Evolutionary conservation across 2,797 vertebrate genomes (phyloP).

Genomic region (Liparis tanakae): DNA sequence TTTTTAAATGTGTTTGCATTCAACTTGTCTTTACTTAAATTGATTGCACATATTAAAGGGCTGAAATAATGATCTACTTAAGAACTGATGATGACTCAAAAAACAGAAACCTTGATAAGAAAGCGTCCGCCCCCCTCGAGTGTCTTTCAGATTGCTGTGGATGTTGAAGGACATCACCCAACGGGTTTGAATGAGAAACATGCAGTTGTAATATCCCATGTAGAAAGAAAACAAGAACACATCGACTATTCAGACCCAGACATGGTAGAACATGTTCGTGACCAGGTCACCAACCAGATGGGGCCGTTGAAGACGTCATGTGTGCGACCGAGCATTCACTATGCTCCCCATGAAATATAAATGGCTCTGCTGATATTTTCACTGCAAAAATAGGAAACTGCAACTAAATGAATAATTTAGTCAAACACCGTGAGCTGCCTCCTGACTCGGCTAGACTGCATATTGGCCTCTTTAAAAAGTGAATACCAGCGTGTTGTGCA

Average conservation of each 20-base stretch:
- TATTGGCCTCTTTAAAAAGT: neutral
- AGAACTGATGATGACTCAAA: neutral
- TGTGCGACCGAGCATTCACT: neutral
- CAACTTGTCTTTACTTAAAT: neutral
- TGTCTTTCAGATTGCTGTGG: neutral
- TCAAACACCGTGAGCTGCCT: slow-evolving; percentile 8
- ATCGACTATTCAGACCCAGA: neutral
- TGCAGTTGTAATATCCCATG: neutral
- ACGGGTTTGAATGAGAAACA: neutral
- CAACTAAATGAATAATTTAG: slow-evolving; percentile 39
- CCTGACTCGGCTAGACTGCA: neutral
- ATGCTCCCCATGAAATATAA: slow-evolving; percentile 38
- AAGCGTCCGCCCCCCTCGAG: neutral
- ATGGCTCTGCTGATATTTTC: slow-evolving; percentile 11
- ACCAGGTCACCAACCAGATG: slow-evolving; percentile 2
- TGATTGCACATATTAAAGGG: slow-evolving; percentile 16
- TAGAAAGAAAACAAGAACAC: neutral
- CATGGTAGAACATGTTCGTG: neutral
- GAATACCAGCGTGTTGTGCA: slow-evolving; percentile 2
- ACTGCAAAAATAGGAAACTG: slow-evolving; percentile 20
- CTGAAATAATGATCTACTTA: slow-evolving; percentile 27
- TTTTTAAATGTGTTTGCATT: slow-evolving; percentile 15
- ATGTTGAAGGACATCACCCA: neutral
- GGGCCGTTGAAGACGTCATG: slow-evolving; percentile 16
- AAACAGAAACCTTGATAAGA: slow-evolving; percentile 15